Evolutionary conservation across 2,888 invertebrate species (phyloP), one percentile per base, ranked within the genome.

Genomic region (Sycophila texana): DNA sequence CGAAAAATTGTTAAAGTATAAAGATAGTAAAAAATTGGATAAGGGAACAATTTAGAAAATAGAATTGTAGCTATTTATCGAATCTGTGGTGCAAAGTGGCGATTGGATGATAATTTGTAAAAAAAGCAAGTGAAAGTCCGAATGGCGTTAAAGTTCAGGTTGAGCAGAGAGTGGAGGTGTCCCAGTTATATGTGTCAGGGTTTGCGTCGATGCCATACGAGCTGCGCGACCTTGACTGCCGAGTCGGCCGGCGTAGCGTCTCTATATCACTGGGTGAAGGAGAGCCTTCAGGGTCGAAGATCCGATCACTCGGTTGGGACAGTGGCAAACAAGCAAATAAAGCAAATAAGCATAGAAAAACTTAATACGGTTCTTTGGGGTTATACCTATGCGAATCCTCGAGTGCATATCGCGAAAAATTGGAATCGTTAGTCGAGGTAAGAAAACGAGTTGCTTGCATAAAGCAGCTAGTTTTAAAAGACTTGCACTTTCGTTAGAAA

Each of bases 401-500:
- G n/a, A n/a, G n/a, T n/a, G n/a, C n/a, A n/a, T n/a, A n/a, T n/a
- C n/a, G n/a, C n/a, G n/a, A n/a, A n/a, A n/a, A n/a, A n/a, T n/a
- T n/a, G n/a, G n/a, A n/a, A n/a, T n/a, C n/a, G n/a, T n/a, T 26
- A 26, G 26, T 26, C 1, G 26, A 2, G 26, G 3, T 26, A 26
- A 26, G 26, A 26, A 26, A 26, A 26, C 2, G 3, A 26, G 26
- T 3, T 26, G 26, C 26, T 26, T 3, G 26, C 3, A 26, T 26
- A 26, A 26, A 26, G 26, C 26, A n/a, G n/a, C n/a, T n/a, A n/a
- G n/a, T n/a, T 26, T 26, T 2, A 26, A 26, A 26, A 86, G 84
- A 89, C 89, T 89, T 89, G 87, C 89, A 89, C 89, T 89, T 89
- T 89, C 89, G 89, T 88, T 89, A 89, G 89, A 89, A 89, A 89